Evolutionary conservation across 92 coral and sea anemone species (phyloP), one percentile per base, ranked within the genome.

Genomic region (Diadumene lineata): DNA sequence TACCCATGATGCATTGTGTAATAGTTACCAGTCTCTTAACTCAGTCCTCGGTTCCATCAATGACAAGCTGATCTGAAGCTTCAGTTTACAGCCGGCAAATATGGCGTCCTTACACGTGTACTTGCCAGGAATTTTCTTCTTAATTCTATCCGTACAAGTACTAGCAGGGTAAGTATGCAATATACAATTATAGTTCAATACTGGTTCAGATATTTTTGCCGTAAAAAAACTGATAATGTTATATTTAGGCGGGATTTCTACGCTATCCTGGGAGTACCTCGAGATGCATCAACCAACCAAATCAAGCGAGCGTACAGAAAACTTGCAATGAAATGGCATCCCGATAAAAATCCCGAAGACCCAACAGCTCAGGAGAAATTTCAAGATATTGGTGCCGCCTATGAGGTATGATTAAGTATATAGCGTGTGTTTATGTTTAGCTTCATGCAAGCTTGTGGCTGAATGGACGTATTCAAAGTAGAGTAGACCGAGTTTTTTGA

Each of bases 321-420:
- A 77, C 81, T 96, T 30, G 99, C 99, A 11, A 92, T 96, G 97
- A 92, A 92, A 85, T 91, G 97, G 96, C 99, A 96, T 58, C 99
- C 99, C 1, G 99, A 96, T 77, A 96, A 96, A 61, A 92, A 96
- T 74, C 85, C 81, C 24, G 99, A 96, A 46, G 99, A 96, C 26
- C 93, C 92, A 13, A 83, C 87, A 56, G 99, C 99, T 15, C 97
- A 92, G 56, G 99, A 96, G n/a, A 86, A 89, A 78, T 96, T 96
- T 76, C 99, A 96, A 11, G 97, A 96, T 57, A 79, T 96, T 60
- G 91, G 99, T 44, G 81, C 96, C 8, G 99, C 99, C 28, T 96
- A 96, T 30, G 99, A 96, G 99, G 99, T 96, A 81, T 44, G 88
- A 70, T 58, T 62, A 31, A 44, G 53, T 18, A n/a, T 69, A 23